These are phyloP conservation scores for Leiothrix lutea DNA, from an alignment of 2,113 vertebrate species.

Conservation along the genomic window DNA sequence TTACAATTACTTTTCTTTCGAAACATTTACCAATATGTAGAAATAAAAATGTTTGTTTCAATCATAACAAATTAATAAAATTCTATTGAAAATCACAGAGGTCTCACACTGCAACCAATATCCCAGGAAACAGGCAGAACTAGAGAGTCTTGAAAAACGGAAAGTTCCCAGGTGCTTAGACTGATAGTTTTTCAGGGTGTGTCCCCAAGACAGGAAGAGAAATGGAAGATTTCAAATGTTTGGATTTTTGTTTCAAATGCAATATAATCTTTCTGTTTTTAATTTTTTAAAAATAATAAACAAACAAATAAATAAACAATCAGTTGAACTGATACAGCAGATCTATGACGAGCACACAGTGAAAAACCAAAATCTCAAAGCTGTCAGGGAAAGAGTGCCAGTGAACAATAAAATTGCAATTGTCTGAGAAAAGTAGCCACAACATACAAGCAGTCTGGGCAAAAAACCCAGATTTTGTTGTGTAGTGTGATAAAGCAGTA, in stretches of 20 bases:
- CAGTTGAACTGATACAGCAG: neutral
- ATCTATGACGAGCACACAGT: neutral
- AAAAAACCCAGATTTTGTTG: neutral
- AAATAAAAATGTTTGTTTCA: neutral
- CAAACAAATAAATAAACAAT: neutral
- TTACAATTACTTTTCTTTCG: neutral
- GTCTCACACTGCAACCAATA: neutral
- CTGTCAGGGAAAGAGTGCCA: neutral
- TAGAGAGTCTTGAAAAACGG: neutral
- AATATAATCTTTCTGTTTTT: neutral
- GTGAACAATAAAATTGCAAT: neutral
- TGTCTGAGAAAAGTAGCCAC: neutral
- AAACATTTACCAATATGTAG: neutral
- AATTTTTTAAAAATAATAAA: neutral
- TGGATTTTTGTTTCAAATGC: neutral
- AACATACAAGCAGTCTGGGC: neutral
- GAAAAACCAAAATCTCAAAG: neutral
- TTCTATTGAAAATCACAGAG: neutral
- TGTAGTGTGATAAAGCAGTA: neutral
- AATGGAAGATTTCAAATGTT: neutral
- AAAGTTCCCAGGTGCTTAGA: neutral
- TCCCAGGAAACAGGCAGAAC: neutral
- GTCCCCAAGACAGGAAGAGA: neutral
- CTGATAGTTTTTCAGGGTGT: neutral
- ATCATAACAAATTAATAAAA: neutral